Conservation (phyloP, 2,113 vertebrate genomes). For the Lepus europaeus region DNA sequence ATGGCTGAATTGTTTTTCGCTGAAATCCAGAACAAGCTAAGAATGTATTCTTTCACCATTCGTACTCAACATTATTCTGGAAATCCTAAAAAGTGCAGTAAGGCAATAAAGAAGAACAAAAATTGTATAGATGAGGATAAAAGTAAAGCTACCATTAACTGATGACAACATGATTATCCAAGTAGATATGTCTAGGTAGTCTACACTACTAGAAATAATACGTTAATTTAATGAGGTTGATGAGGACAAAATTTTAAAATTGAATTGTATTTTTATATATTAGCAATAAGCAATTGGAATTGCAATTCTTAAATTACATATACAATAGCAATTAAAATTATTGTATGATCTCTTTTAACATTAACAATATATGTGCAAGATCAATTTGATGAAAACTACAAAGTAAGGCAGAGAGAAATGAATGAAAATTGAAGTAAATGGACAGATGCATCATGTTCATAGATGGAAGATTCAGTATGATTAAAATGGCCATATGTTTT, state of each 20-base stretch:
- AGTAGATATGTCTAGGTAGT: not conserved
- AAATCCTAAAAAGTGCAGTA: not conserved
- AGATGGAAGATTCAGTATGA: not conserved
- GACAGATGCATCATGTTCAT: not conserved
- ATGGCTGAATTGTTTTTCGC: not conserved
- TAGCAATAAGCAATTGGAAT: not conserved
- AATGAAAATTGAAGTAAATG: slow-evolving; percentile 4
- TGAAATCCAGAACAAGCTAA: not conserved
- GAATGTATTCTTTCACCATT: not conserved
- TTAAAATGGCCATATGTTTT: not conserved
- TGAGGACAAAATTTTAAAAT: not conserved
- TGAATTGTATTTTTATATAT: not conserved
- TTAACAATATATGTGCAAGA: not conserved
- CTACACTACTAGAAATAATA: not conserved
- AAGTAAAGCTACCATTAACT: not conserved
- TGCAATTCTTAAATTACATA: not conserved
- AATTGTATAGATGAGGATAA: not conserved
- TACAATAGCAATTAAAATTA: not conserved
- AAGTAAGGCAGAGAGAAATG: not conserved
- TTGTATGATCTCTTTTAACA: not conserved
- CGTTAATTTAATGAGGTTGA: not conserved
- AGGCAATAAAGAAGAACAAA: not conserved
- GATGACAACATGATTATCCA: not conserved
- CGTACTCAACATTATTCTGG: not conserved
- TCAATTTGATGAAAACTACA: not conserved